Conservation (phyloP, 2,113 vertebrate genomes). For the Laticauda laticaudata region DNA sequence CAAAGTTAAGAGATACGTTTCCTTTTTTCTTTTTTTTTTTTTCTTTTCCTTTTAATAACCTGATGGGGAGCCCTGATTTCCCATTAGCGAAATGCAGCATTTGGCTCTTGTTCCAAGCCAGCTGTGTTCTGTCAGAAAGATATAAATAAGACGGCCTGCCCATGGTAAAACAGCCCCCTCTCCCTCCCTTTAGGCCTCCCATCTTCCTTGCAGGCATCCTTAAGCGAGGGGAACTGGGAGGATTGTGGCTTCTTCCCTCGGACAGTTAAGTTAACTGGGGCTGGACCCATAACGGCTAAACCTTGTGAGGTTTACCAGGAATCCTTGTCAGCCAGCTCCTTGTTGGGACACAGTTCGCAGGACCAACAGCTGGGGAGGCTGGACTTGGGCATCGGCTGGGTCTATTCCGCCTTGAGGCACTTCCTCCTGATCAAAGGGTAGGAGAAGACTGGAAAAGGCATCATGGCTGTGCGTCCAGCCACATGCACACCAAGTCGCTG, state of each 20-base stretch:
- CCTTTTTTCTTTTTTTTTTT: too few species aligned
- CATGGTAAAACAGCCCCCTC: too few species aligned
- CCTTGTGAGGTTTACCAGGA: not conserved
- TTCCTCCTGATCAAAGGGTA: not conserved
- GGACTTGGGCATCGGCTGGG: not conserved
- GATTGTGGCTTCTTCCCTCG: not conserved
- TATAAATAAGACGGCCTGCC: not conserved
- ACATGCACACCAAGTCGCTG: not conserved
- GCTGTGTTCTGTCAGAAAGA: not conserved
- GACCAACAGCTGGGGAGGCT: slow-evolving; percentile 10
- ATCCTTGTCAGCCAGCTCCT: not conserved
- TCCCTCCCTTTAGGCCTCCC: not conserved
- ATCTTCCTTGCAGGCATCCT: not conserved
- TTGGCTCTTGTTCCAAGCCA: not conserved
- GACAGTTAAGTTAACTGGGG: not conserved
- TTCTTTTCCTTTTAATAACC: not conserved
- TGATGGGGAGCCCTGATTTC: slow-evolving; percentile 14
- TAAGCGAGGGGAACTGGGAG: not conserved
- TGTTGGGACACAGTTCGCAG: not conserved
- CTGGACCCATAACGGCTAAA: not conserved
- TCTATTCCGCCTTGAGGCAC: too few species aligned
- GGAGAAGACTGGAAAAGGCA: too few species aligned
- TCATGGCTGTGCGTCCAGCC: not conserved
- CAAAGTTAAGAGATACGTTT: not conserved
- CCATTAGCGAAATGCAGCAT: not conserved